A percentile compares a stretch with the other conserved stretches of the same genome.
Evolutionary conservation across 1,140 invertebrate genomes (phyloP).

Genomic region (Lepidotrigona ventralis): DNA sequence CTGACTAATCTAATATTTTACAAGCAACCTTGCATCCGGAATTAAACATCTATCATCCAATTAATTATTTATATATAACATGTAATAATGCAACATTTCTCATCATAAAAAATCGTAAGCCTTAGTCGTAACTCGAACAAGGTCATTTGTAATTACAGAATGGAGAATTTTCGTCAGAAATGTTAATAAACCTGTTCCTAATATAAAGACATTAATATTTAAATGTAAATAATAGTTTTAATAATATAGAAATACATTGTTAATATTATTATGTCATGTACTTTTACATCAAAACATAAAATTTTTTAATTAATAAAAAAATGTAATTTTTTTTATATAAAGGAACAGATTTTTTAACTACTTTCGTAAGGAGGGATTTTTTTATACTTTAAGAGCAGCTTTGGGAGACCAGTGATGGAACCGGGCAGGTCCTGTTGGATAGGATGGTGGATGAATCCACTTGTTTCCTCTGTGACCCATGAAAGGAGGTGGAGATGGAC

Average conservation of each 20-base stretch:
- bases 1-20: conserved; percentile 63
- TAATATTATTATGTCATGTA: conserved; percentile 3
- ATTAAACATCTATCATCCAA: conserved; percentile 68
- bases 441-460: conserved; percentile 73
- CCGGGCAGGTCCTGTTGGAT: conserved; percentile 73
- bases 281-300: conserved; percentile 32
- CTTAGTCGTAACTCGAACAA: conserved; percentile 70
- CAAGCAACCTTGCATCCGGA: conserved; percentile 76
- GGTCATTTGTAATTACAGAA: conserved; percentile 71
- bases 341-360: conserved; percentile 68
- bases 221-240: conserved; percentile 41
- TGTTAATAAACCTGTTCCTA: conserved; percentile 58
- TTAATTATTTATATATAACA: conserved; percentile 67
- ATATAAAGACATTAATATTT: conserved; percentile 51
- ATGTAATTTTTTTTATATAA: conserved; percentile 45
- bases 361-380: conserved; percentile 47
- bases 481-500: conserved; percentile 74
- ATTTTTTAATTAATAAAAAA: conserved; percentile 47
- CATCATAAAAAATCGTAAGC: conserved; percentile 74
- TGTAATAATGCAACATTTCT: conserved; percentile 71
- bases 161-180: conserved; percentile 62
- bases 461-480: conserved; percentile 72
- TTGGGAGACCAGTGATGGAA: conserved; percentile 77
- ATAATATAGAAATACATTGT: conserved; percentile 14
- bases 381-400: conserved; percentile 77